Evolutionary conservation across 1,140 invertebrate genomes (phyloP).

Genomic region (Lutraria rhynchaena): DNA sequence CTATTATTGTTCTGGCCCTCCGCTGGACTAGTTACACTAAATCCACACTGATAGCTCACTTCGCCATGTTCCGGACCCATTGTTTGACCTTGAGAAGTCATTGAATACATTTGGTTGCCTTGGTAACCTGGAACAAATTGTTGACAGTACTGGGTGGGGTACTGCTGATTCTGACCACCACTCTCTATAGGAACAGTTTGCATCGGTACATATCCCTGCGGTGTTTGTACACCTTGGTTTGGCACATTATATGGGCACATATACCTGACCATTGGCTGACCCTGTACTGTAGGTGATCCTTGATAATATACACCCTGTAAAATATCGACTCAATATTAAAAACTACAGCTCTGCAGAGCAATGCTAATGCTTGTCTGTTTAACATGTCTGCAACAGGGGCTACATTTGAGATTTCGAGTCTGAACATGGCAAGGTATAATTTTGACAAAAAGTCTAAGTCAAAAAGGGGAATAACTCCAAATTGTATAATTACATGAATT

Average conservation of each 20-base stretch:
- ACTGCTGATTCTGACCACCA: conserved; percentile 22
- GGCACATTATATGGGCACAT: conserved; percentile 15
- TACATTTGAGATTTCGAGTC: too few species aligned
- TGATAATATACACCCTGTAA: conserved; percentile 51
- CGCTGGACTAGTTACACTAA: conserved; percentile 44
- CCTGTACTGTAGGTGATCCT: conserved; percentile 10
- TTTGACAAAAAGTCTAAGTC: too few species aligned
- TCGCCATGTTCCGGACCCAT: conserved; percentile 20
- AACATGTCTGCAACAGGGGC: too few species aligned
- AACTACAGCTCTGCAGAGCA: too few species aligned
- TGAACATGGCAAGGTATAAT: too few species aligned
- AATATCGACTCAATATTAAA: too few species aligned
- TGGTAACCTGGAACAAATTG: conserved; percentile 41
- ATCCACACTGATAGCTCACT: conserved; percentile 41
- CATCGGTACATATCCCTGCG: conserved; percentile 11
- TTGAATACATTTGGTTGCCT: conserved; percentile 37
- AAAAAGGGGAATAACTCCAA: too few species aligned
- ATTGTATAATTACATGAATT: too few species aligned
- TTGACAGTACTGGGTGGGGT: conserved; percentile 40
- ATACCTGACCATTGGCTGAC: conserved; percentile 33
- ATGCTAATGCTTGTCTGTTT: too few species aligned
- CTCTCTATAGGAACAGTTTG: conserved; percentile 11
- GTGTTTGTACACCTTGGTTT: neutral
- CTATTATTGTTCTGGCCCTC: conserved; percentile 21
- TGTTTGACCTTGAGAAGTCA: conserved; percentile 40